These are phyloP conservation scores for Brachyrhaphis roseni DNA, from an alignment of 2,797 vertebrate genomes.

Conservation along the genomic window DNA sequence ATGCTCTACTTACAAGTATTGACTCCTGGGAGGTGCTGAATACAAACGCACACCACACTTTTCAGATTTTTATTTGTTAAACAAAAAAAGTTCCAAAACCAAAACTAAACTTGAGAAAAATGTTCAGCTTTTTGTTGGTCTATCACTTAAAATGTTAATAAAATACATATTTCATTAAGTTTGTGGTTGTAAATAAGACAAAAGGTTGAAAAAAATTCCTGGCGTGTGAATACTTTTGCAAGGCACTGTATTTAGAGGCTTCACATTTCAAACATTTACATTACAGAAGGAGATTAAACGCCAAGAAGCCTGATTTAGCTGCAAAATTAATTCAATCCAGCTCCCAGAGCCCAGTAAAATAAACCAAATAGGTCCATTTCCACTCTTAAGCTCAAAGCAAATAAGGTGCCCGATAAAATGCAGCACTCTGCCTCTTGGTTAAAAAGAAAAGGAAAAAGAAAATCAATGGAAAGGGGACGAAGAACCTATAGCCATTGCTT, in stretches of 20 bases:
- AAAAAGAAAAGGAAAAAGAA: constrained; percentile 60
- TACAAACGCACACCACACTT: not conserved
- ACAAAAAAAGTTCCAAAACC: not conserved
- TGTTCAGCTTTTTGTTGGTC: not conserved
- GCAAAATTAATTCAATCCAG: constrained; percentile 42
- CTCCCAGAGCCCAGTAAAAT: constrained; percentile 47
- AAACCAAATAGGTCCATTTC: constrained; percentile 58
- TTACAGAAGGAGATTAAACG: constrained; percentile 26
- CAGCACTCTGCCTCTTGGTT: constrained; percentile 58
- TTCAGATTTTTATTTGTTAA: not conserved
- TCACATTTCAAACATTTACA: constrained; percentile 22
- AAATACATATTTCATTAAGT: not conserved
- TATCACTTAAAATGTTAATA: not conserved
- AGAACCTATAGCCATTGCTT: constrained; percentile 78
- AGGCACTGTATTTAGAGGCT: constrained; percentile 13
- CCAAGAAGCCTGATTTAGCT: constrained; percentile 20
- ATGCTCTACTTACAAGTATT: too few species aligned
- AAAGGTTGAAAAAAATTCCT: not conserved
- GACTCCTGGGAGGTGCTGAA: not conserved
- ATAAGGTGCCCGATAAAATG: constrained; percentile 75
- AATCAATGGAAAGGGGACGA: constrained; percentile 81
- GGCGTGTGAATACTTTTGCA: not conserved
- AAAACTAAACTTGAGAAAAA: not conserved
- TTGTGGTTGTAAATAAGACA: not conserved
- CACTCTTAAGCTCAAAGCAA: constrained; percentile 62